These are phyloP conservation scores for Dendrolimus pini DNA, from an alignment of 2,888 invertebrate genomes.

Conservation along the genomic window DNA sequence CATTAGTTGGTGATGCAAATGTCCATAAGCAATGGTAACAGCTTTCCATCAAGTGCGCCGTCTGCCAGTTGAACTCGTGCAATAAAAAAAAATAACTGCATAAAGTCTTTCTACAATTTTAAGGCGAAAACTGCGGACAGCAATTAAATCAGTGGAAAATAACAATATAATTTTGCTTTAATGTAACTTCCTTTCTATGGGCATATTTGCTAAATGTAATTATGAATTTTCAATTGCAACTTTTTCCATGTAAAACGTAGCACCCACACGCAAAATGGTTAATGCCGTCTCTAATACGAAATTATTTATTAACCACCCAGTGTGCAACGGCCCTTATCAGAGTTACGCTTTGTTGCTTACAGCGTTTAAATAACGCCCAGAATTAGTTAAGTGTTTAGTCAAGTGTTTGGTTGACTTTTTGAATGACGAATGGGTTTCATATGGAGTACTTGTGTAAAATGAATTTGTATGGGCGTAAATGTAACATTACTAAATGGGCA, in stretches of 20 bases:
- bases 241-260: conserved; percentile 4
- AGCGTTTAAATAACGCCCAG: conserved; percentile 2
- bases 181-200: too few relatives aligned
- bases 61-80: too few relatives aligned
- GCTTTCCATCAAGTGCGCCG: too few relatives aligned
- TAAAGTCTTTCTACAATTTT: too few relatives aligned
- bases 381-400: conserved; percentile 2
- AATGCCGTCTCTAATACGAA: conserved; percentile 56
- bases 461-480: neutral
- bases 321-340: conserved; percentile 51
- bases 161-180: too few relatives aligned
- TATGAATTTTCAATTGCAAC: neutral
- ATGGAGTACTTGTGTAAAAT: neutral
- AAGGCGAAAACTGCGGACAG: too few relatives aligned
- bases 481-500: conserved; percentile 4
- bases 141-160: too few relatives aligned
- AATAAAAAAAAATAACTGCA: too few relatives aligned
- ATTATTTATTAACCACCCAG: conserved; percentile 54
- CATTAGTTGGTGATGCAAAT: too few relatives aligned
- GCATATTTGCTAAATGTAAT: neutral
- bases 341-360: conserved; percentile 38
- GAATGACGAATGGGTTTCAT: conserved; percentile 8
- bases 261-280: conserved; percentile 36
- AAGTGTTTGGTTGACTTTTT: neutral
- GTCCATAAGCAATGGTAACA: too few relatives aligned